These are phyloP conservation scores for Regulus satrapa DNA, from an alignment of 2,113 vertebrate genomes.

Conservation along the genomic window DNA sequence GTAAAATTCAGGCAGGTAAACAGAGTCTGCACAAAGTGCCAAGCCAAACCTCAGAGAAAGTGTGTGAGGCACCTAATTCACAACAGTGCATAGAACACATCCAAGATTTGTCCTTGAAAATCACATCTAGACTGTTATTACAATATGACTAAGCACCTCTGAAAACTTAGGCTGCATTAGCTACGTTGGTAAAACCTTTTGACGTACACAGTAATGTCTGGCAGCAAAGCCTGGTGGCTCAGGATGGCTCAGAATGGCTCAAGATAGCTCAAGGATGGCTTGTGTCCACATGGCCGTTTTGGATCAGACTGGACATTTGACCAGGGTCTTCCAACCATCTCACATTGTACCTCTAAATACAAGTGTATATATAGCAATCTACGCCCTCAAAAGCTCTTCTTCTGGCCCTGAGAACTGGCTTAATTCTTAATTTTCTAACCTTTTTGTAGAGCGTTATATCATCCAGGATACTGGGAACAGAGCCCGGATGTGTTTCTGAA, in stretches of 20 bases:
- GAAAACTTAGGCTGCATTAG: not conserved
- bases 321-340: not conserved
- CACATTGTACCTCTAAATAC: not conserved
- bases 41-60: not conserved
- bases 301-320: not conserved
- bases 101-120: not conserved
- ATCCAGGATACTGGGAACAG: not conserved
- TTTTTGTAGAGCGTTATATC: not conserved
- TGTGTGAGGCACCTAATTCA: not conserved
- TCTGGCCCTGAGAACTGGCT: not conserved
- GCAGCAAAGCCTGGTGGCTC: not conserved
- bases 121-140: not conserved
- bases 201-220: not conserved
- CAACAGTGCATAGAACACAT: rapidly evolving
- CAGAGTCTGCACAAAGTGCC: not conserved
- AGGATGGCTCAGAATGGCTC: no score
- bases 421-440: not conserved
- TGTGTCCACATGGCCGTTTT: not conserved
- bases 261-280: no score
- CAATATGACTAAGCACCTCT: not conserved
- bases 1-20: not conserved
- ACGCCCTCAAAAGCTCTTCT: not conserved
- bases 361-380: not conserved
- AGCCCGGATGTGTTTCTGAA: not conserved
- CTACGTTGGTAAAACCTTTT: not conserved